Base-by-base conservation (phyloP, 2,888 invertebrate genomes). In the Coremacera marginata region DNA sequence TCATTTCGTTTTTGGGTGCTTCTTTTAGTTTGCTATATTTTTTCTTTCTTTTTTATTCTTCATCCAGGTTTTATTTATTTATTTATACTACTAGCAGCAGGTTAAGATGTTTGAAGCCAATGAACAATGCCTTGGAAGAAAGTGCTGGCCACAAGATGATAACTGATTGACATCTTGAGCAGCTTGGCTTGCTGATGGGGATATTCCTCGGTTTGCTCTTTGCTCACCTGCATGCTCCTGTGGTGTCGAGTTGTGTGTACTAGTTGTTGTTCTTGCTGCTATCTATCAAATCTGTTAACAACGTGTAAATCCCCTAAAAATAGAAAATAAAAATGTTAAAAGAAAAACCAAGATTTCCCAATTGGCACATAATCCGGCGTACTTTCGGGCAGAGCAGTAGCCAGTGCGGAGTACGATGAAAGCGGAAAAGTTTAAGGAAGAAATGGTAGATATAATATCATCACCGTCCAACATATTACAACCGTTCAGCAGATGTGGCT, bases 321-420 rank as follows among this genome's bases (percentile, higher is more conserved):
- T 62, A 62, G 62, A 51, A 62, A 55, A 70, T 44, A 75, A 51
- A 16, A 44, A 37, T n/a, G 19, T n/a, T 22, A 55, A n/a, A 70
- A 37, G 27, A 63, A 63, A 70, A 63, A 51, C 27, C n/a, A 68
- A 77, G 74, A 77, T 77, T 77, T 77, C 77, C 77, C 77, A 70
- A 49, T 74, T 74, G 77, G 70, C 77, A 44, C 60, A 73, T 70
- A 77, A 77, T 74, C 62, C 62, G n/a, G 4, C 60, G 55, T 3
- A 77, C 44, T 44, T 7, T 11, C n/a, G 25, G 70, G 34, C 19
- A 65, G 2, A 60, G 57, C 57, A 27, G 22, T n/a, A 14, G 63
- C 19, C 57, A 57, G 8, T 7, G 63, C 63, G n/a, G 63, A 14
- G 7, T 25, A 27, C 2, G 22, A 14, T 5, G 14, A 19, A 67